Percentiles rank a stretch among this genome's conserved stretches.
Evolutionary conservation across 2,797 vertebrate species (phyloP).

Genomic region (Falco cherrug): DNA sequence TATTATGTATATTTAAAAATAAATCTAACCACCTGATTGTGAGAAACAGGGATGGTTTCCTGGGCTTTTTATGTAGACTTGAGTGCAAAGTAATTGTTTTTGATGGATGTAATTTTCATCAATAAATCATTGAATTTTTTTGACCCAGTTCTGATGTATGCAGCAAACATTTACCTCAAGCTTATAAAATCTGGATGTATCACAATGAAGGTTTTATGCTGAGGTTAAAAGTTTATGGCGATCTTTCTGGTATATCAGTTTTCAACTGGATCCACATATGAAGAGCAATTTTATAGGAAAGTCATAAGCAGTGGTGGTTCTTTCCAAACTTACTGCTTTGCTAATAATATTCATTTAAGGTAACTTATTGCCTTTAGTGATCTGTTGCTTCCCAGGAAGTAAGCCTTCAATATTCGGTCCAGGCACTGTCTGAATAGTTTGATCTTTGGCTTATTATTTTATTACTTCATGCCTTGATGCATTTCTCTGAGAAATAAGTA

Average conservation of each 20-base stretch:
- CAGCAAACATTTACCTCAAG: neutral
- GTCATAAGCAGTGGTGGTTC: neutral
- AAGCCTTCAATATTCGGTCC: neutral
- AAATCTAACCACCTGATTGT: neutral
- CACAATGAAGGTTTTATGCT: neutral
- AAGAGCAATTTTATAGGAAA: neutral
- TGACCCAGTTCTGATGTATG: neutral
- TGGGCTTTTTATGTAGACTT: neutral
- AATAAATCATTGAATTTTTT: neutral
- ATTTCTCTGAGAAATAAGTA: neutral
- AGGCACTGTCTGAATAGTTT: neutral
- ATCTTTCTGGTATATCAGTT: neutral
- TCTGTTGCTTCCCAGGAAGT: neutral
- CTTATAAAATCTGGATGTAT: neutral
- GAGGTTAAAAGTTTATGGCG: neutral
- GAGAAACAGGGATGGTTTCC: neutral
- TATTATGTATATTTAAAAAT: neutral
- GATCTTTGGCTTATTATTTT: neutral
- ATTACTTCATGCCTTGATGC: neutral
- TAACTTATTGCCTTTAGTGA: neutral
- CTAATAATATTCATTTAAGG: neutral
- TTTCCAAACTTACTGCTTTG: neutral
- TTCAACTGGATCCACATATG: neutral
- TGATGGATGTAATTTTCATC: neutral
- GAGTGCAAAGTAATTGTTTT: neutral